Percentiles rank a stretch among this genome's conserved stretches.
phyloP scores from a whole-genome alignment of 2,797 vertebrate species.

The Characodon lateralis region DNA sequence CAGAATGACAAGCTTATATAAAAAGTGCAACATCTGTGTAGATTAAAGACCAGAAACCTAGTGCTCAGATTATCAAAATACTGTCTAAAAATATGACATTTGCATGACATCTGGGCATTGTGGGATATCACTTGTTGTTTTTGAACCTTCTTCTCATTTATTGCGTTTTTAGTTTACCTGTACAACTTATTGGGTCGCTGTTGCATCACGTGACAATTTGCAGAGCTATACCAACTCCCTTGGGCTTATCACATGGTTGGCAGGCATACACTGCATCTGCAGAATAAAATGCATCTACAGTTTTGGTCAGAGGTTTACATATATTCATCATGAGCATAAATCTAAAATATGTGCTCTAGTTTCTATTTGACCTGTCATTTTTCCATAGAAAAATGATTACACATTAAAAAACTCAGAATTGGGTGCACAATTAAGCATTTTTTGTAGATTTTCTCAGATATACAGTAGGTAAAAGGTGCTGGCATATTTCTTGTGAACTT shows the following conservation, averaged over 20 bases:
- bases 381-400: background rate
- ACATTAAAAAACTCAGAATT: background rate
- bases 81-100: background rate
- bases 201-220: constrained; percentile 39
- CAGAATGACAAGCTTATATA: background rate
- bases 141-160: constrained; percentile 6
- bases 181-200: constrained; percentile 30
- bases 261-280: constrained; percentile 17
- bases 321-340: background rate
- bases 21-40: background rate
- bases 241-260: constrained; percentile 39
- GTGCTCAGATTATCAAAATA: background rate
- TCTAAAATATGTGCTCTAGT: background rate
- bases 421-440: background rate
- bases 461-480: background rate
- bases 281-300: constrained; percentile 27
- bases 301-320: background rate
- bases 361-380: background rate
- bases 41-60: background rate
- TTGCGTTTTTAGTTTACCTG: constrained; percentile 45
- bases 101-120: background rate
- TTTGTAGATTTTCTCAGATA: background rate
- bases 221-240: constrained; percentile 39
- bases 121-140: constrained; percentile 12
- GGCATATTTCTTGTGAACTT: background rate